phyloP scores from a whole-genome alignment of 1,140 invertebrate genomes.

The Danaus plexippus region DNA sequence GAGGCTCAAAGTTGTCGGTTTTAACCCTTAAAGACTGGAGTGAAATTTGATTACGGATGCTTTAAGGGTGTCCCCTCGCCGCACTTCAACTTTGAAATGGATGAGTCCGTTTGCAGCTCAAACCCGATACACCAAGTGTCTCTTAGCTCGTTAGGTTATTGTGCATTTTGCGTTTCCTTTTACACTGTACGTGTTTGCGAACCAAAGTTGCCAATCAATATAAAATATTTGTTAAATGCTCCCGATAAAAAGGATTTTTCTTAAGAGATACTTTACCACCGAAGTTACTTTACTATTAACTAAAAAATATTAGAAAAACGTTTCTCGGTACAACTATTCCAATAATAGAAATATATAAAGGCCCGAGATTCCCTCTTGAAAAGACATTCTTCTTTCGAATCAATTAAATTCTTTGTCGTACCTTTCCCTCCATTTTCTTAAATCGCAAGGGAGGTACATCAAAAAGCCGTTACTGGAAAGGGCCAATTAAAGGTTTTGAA shows the following conservation, averaged over 20 bases:
- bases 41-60: slow-evolving; percentile 66
- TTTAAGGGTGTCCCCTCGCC: slow-evolving; percentile 57
- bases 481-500: slow-evolving; percentile 63
- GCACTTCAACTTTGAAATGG: slow-evolving; percentile 53
- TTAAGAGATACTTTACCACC: too few species aligned
- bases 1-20: slow-evolving; percentile 62
- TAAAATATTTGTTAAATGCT: too few species aligned
- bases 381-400: slow-evolving; percentile 48
- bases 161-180: not conserved
- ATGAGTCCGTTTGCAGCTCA: slow-evolving; percentile 32
- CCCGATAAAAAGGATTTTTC: too few species aligned
- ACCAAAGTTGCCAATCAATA: too few species aligned
- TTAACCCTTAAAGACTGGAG: slow-evolving; percentile 67
- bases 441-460: slow-evolving; percentile 41
- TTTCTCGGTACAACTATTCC: slow-evolving; percentile 28
- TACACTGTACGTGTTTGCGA: not conserved
- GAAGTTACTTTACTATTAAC: too few species aligned
- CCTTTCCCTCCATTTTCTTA: slow-evolving; percentile 55
- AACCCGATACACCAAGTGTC: slow-evolving; percentile 1
- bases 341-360: slow-evolving; percentile 34
- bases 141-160: not conserved
- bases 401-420: slow-evolving; percentile 61
- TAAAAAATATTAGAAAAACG: slow-evolving; percentile 10
- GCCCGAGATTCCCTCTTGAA: slow-evolving; percentile 29
- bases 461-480: slow-evolving; percentile 47